phyloP scores from a whole-genome alignment of 1,140 invertebrate species.

The Cherax destructor region DNA sequence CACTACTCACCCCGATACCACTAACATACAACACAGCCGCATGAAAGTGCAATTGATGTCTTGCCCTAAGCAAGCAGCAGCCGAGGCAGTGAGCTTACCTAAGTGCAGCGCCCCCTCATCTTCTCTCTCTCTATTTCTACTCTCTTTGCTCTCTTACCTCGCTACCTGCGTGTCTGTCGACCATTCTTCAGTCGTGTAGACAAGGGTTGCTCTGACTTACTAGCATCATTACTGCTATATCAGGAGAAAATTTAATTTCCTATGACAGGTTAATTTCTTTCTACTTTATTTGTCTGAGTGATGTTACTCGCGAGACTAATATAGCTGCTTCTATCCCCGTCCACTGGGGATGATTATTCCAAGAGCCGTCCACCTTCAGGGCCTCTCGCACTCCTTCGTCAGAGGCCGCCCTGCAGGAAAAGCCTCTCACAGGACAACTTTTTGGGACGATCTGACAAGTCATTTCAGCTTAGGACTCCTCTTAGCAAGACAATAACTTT shows the following conservation, averaged over 20 bases:
- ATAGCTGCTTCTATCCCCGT: slow-evolving; percentile 33
- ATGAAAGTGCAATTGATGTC: no score
- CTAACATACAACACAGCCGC: no score
- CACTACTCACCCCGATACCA: no score
- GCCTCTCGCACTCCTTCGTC: background rate
- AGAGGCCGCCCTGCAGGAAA: no score
- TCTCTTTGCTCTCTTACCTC: background rate
- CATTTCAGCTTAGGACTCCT: no score
- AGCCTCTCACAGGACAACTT: no score
- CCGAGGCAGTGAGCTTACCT: background rate
- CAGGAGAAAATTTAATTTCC: slow-evolving; percentile 69
- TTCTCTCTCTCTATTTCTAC: background rate
- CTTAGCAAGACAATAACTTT: no score
- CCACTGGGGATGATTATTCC: background rate
- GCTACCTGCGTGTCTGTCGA: slow-evolving; percentile 30
- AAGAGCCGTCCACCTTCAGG: background rate
- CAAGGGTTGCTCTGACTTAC: slow-evolving; percentile 59
- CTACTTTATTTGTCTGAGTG: slow-evolving; percentile 59
- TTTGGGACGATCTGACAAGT: no score
- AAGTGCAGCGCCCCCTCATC: background rate
- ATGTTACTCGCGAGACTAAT: slow-evolving; percentile 34
- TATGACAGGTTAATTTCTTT: slow-evolving; percentile 66
- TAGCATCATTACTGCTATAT: slow-evolving; percentile 66
- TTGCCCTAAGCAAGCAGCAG: background rate
- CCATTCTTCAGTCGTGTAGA: slow-evolving; percentile 51